Conservation (phyloP, 1,140 invertebrate species). For the Nymphalis io region DNA sequence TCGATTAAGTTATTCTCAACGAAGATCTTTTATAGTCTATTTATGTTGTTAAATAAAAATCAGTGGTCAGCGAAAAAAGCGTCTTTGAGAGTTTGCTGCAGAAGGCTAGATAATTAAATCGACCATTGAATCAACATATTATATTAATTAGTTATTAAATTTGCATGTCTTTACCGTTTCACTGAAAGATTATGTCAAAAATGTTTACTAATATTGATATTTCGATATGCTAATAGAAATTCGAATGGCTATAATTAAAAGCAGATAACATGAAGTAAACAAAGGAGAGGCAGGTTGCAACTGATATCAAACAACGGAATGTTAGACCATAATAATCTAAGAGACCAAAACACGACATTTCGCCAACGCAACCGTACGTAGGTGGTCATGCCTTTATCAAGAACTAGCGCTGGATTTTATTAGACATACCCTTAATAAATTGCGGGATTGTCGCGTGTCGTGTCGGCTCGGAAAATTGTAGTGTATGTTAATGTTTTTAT, state of each 20-base stretch:
- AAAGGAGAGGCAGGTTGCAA: slow-evolving; percentile 24
- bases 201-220: not conserved
- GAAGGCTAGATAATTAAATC: too few species aligned
- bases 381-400: slow-evolving; percentile 72
- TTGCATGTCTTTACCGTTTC: too few species aligned
- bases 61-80: too few species aligned
- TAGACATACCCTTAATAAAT: slow-evolving; percentile 67
- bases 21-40: too few species aligned
- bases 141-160: too few species aligned
- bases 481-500: slow-evolving; percentile 25
- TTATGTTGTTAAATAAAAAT: too few species aligned
- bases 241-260: not conserved
- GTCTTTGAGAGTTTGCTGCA: too few species aligned
- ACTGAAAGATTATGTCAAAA: too few species aligned
- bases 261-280: not conserved
- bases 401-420: slow-evolving; percentile 63
- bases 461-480: slow-evolving; percentile 22
- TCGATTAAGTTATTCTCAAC: too few species aligned
- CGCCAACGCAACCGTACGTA: slow-evolving; percentile 62
- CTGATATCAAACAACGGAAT: slow-evolving; percentile 24
- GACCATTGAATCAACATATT: too few species aligned
- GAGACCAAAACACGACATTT: slow-evolving; percentile 50
- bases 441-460: slow-evolving; percentile 47
- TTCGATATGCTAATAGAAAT: not conserved
- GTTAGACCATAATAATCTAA: slow-evolving; percentile 54